phyloP scores from a whole-genome alignment of 2,888 invertebrate genomes.

The Salticus scenicus region DNA sequence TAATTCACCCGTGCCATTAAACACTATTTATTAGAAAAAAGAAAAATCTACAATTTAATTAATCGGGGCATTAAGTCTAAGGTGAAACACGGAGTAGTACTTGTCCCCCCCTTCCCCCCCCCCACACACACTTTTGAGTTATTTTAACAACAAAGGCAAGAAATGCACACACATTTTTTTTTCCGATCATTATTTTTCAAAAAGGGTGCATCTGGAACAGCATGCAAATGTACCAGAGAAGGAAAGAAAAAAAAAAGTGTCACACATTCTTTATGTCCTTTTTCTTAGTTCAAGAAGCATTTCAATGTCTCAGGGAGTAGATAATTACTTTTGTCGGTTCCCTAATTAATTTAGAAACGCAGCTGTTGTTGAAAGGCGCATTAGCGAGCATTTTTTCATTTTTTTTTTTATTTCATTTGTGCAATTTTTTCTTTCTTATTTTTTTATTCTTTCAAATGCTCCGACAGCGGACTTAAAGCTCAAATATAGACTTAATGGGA shows the following conservation, averaged over 20 bases:
- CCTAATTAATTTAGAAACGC: constrained; percentile 42
- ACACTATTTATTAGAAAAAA: no score
- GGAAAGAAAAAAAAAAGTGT: constrained; percentile 13
- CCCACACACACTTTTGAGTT: no score
- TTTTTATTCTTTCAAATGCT: background rate
- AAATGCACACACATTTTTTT: background rate
- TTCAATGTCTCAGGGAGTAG: constrained; percentile 1
- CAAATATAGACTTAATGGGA: background rate
- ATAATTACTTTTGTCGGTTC: constrained; percentile 37
- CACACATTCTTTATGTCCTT: background rate
- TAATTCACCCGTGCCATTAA: no score
- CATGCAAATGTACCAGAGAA: background rate
- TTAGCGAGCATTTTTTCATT: background rate
- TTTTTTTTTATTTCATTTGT: background rate
- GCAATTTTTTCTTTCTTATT: background rate
- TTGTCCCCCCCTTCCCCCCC: no score
- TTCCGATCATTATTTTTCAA: background rate
- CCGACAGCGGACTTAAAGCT: background rate
- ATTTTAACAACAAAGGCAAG: background rate
- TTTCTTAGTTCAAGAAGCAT: background rate
- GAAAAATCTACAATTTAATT: no score
- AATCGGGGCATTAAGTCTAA: no score
- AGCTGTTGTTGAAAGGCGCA: constrained; percentile 47
- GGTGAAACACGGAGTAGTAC: no score
- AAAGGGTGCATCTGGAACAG: background rate